Base-by-base conservation (phyloP, 1,140 invertebrate species). In the Nixonia krombeini region DNA sequence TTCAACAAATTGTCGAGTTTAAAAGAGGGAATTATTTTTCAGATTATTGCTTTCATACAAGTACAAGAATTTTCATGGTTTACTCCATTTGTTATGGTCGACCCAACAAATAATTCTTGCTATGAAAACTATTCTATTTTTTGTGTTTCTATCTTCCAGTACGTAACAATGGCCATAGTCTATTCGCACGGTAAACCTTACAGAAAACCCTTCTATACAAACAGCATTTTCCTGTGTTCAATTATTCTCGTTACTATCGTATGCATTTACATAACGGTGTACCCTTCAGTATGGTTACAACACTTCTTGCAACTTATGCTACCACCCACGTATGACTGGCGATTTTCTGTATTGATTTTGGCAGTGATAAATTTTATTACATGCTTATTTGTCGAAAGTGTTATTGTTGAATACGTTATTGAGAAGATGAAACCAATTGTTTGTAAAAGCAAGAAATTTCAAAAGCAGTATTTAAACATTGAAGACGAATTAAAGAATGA, bases 181-280 rank as follows among this genome's bases (percentile, higher is more conserved):
- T 99, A 96, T 80, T 96, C 94, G 0, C 93, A 94, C 71, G 96
- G 96, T 0, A 90, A 91, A 21, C 97, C 97, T 0, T 98, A 96
- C 75, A 87, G 97, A 16, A 90, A 91, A 74, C 88, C 92, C 0
- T 89, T 99, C 0, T 91, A 91, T 38, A 94, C 92, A 0, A 98
- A 98, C 77, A 85, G 79, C 51, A 82, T 88, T 1, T 88, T 94
- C 1, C 87, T 92, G 26, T 69, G 86, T 0, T 89, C 91, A 16
- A 76, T 95, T 4, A 21, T 91, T 8, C 15, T 91, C 1, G 90
- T 92, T 76, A 89, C 88, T 0, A 65, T 76, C 0, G 46, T 93
- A 12, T 91, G 91, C 49, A 50, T 88, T 0, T 94, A 93, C 67
- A 87, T 96, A 12, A 88, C 91, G 0, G 25, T 94, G 0, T 86